A percentile compares a stretch with the other conserved stretches of the same genome.
Conservation (phyloP, 2,113 vertebrate species). For the Gopherus evgoodei region DNA sequence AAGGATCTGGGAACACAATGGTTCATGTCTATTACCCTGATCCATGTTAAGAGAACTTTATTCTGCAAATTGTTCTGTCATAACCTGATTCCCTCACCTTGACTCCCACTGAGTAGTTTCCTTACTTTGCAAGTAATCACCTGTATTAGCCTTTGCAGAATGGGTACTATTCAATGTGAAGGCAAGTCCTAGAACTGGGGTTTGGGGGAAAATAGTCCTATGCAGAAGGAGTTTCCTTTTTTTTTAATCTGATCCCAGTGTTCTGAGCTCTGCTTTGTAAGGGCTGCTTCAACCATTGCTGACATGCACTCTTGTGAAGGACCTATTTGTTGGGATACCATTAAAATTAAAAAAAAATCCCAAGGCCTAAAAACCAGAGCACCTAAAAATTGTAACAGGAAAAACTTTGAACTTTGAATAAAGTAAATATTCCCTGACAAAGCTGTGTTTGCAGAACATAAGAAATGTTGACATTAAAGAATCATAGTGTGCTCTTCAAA, state of each 20-base stretch:
- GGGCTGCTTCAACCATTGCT: background rate
- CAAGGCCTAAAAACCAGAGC: no score
- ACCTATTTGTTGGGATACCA: background rate
- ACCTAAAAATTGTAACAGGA: background rate
- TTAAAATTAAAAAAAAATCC: no score
- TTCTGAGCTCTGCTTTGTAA: background rate
- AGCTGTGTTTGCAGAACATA: background rate
- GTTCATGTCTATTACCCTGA: background rate
- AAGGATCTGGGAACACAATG: background rate
- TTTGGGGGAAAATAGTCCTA: background rate
- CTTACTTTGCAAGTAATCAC: background rate
- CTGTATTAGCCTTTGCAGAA: background rate
- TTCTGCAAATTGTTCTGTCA: background rate
- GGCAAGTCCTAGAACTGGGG: background rate
- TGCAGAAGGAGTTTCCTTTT: background rate
- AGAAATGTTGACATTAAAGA: background rate
- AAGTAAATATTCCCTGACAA: background rate
- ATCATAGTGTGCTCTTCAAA: background rate
- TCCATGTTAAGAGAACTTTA: background rate
- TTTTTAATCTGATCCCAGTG: background rate
- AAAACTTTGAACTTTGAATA: background rate
- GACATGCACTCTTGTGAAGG: fast-evolving
- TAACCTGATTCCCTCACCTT: background rate
- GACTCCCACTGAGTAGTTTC: no score
- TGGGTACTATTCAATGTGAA: background rate